A percentile compares a stretch with the other conserved stretches of the same genome.
phyloP scores from a whole-genome alignment of 1,140 invertebrate genomes.

The Bombyx mandarina region DNA sequence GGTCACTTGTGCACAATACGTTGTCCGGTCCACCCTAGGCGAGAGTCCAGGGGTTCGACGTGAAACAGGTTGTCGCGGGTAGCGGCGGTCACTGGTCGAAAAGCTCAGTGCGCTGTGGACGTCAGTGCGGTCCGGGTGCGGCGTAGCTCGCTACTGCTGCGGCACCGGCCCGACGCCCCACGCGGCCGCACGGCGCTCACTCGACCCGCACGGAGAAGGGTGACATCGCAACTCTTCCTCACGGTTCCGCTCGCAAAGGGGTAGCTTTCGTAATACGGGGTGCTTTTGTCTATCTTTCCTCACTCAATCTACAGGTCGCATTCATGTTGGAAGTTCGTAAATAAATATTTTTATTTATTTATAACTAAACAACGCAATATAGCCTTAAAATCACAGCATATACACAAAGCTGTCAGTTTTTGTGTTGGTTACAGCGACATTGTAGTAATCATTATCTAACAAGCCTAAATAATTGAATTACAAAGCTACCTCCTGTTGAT shows the following conservation, averaged over 20 bases:
- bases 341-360: not conserved
- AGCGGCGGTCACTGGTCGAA: constrained; percentile 5
- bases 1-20: constrained; percentile 53
- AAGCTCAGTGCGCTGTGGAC: constrained; percentile 38
- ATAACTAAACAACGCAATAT: not conserved
- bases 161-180: constrained; percentile 29
- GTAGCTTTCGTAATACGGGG: constrained; percentile 28
- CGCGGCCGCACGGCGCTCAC: constrained; percentile 24
- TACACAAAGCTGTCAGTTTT: no score
- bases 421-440: no score
- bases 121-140: constrained; percentile 57
- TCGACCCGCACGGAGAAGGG: constrained; percentile 47
- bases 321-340: not conserved
- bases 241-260: constrained; percentile 40
- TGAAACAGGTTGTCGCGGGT: constrained; percentile 27
- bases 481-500: no score
- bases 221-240: constrained; percentile 56
- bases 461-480: no score
- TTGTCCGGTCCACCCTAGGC: constrained; percentile 43
- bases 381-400: no score
- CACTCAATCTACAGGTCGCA: constrained; percentile 10
- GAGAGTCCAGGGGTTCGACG: constrained; percentile 23
- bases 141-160: constrained; percentile 43
- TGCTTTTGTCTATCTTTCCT: constrained; percentile 20
- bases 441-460: no score